A percentile compares a stretch with the other conserved stretches of the same genome.
Conservation (phyloP, 1,140 invertebrate genomes). For the Akabosia matsudoensis region DNA sequence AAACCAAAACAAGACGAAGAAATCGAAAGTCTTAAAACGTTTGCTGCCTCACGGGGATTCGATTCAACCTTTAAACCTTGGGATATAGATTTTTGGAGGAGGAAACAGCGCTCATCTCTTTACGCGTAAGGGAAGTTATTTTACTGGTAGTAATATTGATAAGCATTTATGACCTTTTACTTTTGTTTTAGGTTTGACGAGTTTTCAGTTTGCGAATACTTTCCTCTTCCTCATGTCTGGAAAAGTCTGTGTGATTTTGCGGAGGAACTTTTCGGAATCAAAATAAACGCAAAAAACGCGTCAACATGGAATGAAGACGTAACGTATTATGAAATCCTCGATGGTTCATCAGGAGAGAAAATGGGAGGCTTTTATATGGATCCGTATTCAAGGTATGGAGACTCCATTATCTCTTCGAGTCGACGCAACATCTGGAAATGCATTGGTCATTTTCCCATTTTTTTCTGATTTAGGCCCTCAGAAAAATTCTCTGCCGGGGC, state of each 20-base stretch:
- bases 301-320: conserved; percentile 82
- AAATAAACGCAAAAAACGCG: conserved; percentile 65
- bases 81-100: conserved; percentile 83
- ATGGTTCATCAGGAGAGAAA: conserved; percentile 63
- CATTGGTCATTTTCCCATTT: conserved; percentile 48
- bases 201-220: conserved; percentile 71
- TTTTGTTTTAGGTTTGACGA: conserved; percentile 61
- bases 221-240: conserved; percentile 75
- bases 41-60: conserved; percentile 72
- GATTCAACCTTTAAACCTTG: conserved; percentile 67
- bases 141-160: too few relatives aligned
- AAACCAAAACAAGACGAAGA: conserved; percentile 72
- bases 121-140: conserved; percentile 58
- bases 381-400: conserved; percentile 65
- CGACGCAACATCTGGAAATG: not conserved
- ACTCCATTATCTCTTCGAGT: not conserved
- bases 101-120: conserved; percentile 59
- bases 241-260: conserved; percentile 70
- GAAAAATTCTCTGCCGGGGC: conserved; percentile 55
- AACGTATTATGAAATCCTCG: conserved; percentile 74
- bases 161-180: conserved; percentile 30
- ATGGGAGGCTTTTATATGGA: conserved; percentile 80
- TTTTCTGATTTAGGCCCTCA: conserved; percentile 47
- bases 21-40: conserved; percentile 67
- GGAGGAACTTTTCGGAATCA: conserved; percentile 75